Evolutionary conservation across 2,113 vertebrate genomes (phyloP), one percentile per base, ranked within the genome.

Genomic region (Microcebus jonahi): DNA sequence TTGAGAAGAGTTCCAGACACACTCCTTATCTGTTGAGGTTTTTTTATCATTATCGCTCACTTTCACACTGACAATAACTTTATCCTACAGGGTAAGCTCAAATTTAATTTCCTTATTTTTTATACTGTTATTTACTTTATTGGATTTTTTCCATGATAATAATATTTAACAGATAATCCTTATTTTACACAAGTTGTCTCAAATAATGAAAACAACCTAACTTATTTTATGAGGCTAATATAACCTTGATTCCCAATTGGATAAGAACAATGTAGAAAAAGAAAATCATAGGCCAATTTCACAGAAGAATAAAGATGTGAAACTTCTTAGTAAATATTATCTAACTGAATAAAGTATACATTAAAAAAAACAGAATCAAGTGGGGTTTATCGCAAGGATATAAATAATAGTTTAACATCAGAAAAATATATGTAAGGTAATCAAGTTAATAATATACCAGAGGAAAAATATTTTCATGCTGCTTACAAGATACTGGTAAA

Each of bases 171-270:
- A 93, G 45, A 79, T 91, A 91, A 96, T 91, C n/a, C 75, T 96
- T 77, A 91, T 77, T 93, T 96, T 85, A 88, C 0, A 89, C 23
- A 81, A 67, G 48, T 91, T 79, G 59, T 27, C 96, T 94, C 77
- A 89, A 93, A 81, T 93, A 96, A 82, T 93, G 55, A 96, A 93
- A 96, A 84, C 45, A 96, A 63, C 27, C 25, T 92, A 61, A 94
- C 63, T 88, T 93, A 82, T 88, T 71, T 88, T 88, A 84, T 67
- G 45, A 88, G 8, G 73, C 14, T 85, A 85, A 85, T 65, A 71
- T 75, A 87, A 88, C 29, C 79, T 91, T 91, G 36, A 86, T 89
- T 67, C 34, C 53, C 15, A 91, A 73, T 31, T 57, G 21, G 86
- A 67, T 85, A 80, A 81, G 25, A 95, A 73, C 31, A 88, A 85